phyloP scores from a whole-genome alignment of 1,140 invertebrate genomes.

The Cotesia glomerata region DNA sequence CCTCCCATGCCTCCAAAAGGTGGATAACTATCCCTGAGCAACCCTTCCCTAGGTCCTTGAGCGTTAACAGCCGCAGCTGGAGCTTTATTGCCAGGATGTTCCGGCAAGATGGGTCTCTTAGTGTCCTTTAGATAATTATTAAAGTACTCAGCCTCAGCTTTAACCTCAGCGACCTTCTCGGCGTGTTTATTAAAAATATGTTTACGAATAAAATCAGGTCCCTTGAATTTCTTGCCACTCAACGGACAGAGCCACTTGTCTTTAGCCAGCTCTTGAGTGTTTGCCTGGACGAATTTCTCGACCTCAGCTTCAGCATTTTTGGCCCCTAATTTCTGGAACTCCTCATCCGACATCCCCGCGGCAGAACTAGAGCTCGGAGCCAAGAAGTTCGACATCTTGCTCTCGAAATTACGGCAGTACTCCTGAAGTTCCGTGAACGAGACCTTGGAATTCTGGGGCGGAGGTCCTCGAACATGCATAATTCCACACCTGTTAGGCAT shows the following conservation, averaged over 20 bases:
- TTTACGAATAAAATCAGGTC: conserved; percentile 97
- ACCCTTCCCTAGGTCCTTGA: conserved; percentile 37
- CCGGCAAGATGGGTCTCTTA: conserved; percentile 91
- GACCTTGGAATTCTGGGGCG: conserved; percentile 78
- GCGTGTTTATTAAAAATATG: conserved; percentile 98
- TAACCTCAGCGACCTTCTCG: conserved; percentile 96
- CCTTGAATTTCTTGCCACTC: conserved; percentile 99
- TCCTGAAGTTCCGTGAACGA: conserved; percentile 57
- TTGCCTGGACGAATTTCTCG: conserved; percentile 92
- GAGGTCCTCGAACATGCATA: conserved; percentile 91
- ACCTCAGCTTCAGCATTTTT: conserved; percentile 89
- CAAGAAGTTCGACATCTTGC: conserved; percentile 88
- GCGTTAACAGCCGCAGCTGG: conserved; percentile 51
- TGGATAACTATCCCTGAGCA: not conserved
- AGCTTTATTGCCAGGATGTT: conserved; percentile 76
- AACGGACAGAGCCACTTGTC: conserved; percentile 99
- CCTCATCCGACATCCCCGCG: conserved; percentile 72
- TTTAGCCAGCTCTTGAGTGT: conserved; percentile 93
- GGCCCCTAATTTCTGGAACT: conserved; percentile 84
- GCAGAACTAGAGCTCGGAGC: conserved; percentile 66
- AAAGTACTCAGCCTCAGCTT: conserved; percentile 95
- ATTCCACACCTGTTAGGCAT: conserved; percentile 99
- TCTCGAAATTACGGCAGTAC: conserved; percentile 68
- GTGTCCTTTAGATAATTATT: conserved; percentile 97
- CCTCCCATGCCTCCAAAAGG: conserved; percentile 48